Base-by-base conservation (phyloP, 23 tunicate genomes). In the Trididemnum nubilum region DNA sequence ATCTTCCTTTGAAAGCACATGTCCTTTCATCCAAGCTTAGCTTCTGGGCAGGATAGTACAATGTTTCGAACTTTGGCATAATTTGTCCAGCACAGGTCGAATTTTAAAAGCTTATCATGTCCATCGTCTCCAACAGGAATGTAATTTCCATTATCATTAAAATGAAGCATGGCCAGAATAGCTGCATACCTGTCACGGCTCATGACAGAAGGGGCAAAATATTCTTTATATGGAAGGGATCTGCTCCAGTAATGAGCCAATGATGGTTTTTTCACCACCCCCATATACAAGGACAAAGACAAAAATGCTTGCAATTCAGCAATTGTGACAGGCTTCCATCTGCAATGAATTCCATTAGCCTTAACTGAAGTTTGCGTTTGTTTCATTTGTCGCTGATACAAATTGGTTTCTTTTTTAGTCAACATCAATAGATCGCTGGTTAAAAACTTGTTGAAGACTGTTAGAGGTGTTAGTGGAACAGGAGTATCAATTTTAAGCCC, bases 1-100 rank as follows among this genome's bases (percentile, higher is more conserved):
- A 29, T 19, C 59, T 29, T 37, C 79, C 79, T 74, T 74, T 74
- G 61, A 74, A 74, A 12, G 59, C 34, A 39, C 79, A 74, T 19
- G 79, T 74, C 7, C 24, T 64, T 38, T 74, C 79, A 74, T 74
- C 79, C 63, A 74, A 12, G 9, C 33, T n/a, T 3, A 74, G 15
- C 60, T 74, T 38, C 24, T 37, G 21, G 3, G 29, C 74, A 4
- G 74, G 74, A 31, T 31, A 32, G 18, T 9, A 31, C 12, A 33
- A 2, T 31, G 15, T 9, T 69, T 69, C 9, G 31, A 69, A 69
- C 4, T 69, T 69, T 27, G 7, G 19, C 35, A 3, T 9, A 35
- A 69, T 35, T 3, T 27, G n/a, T 5, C 2, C 22, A 69, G 31
- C 25, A 32, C 7, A 31, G 74, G 74, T 7, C 74, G 22, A 2